Percentiles rank a stretch among this genome's conserved stretches.
phyloP scores from a whole-genome alignment of 2,888 invertebrate genomes.

The Nomada ferruginata region DNA sequence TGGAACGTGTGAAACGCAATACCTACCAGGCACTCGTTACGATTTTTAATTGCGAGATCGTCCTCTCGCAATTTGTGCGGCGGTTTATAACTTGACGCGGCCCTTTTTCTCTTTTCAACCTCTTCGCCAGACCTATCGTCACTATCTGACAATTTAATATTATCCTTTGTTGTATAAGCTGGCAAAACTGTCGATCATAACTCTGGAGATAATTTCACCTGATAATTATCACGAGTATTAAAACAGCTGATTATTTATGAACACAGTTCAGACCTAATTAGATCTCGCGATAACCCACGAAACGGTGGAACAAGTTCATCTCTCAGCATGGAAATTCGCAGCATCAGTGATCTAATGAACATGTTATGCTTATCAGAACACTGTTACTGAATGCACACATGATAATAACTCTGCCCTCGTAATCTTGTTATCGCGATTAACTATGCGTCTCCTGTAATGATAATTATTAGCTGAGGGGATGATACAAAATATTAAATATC shows the following conservation, averaged over 20 bases:
- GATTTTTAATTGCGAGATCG: conserved; percentile 43
- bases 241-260: conserved; percentile 14
- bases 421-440: conserved; percentile 36
- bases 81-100: conserved; percentile 13
- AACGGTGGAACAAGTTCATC: conserved; percentile 28
- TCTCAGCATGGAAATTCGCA: neutral
- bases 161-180: neutral
- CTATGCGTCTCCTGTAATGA: conserved; percentile 19
- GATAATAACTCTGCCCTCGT: conserved; percentile 34
- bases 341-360: conserved; percentile 23
- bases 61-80: neutral
- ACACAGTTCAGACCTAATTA: conserved; percentile 16
- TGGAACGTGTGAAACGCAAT: conserved; percentile 23
- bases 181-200: neutral
- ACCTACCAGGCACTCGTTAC: conserved; percentile 1
- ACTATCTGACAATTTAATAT: neutral
- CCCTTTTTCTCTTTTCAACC: neutral
- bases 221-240: conserved; percentile 19
- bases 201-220: neutral
- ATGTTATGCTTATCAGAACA: conserved; percentile 46
- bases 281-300: neutral
- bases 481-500: neutral
- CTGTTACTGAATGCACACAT: conserved; percentile 28
- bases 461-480: conserved; percentile 24
- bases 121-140: neutral